Evolutionary conservation across 2,888 invertebrate genomes (phyloP), one percentile per base, ranked within the genome.

Genomic region (Trissoscelio sp.): DNA sequence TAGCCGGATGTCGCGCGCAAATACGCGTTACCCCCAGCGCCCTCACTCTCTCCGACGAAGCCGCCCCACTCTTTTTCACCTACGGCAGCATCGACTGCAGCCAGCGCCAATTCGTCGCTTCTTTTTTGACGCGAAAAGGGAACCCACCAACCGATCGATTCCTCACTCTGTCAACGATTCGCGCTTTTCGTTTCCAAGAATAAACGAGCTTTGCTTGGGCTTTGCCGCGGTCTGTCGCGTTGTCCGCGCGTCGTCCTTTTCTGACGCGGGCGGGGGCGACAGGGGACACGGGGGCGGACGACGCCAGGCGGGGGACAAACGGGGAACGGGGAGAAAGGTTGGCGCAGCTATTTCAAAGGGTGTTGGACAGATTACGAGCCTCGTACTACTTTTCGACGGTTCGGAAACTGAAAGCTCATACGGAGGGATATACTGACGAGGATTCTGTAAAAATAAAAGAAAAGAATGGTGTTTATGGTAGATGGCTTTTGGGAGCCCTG

Each of bases 51-150:
- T 22, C 24, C 3, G 24, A 24, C 22, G 44, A 9, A 12, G 44
- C 55, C 6, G 3, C 70, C 74, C 78, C 67, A 60, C 82, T 69
- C 74, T 66, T 70, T 64, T 79, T 82, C 66, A 81, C 73, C 79
- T 79, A 79, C 73, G 80, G 60, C 70, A 57, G 78, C 78, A 79
- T 73, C 81, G 81, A 72, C 78, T 74, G 77, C 79, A 80, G 73
- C 74, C 83, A 58, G 79, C 81, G 83, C 82, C 83, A 82, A 82
- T 83, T 83, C 83, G 83, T 82, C 86, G 87, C 85, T 88, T 88
- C 87, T 87, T 88, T 87, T 88, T 88, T 88, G 87, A 88, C 85
- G 86, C 86, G 81, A 79, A 85, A 87, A 85, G 85, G 84, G 84
- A 84, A 83, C 83, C 85, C 84, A 83, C 84, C 85, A 83, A 81